Conservation (phyloP, 1,140 invertebrate species). For the Antheraea mylitta region DNA sequence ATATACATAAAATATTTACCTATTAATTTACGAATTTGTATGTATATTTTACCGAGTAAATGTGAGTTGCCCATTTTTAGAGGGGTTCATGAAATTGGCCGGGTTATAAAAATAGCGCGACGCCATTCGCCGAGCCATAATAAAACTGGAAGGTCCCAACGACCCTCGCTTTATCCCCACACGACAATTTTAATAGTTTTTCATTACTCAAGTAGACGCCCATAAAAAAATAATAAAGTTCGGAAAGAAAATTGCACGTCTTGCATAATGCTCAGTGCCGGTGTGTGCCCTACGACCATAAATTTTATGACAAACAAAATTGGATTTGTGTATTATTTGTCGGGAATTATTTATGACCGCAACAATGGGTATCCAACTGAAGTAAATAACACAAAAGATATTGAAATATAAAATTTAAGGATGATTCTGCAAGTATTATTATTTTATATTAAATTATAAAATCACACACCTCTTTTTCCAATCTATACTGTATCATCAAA, state of each 20-base stretch:
- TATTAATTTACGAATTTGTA: conserved; percentile 12
- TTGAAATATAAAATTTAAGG: neutral
- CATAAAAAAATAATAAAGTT: conserved; percentile 66
- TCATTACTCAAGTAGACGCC: conserved; percentile 76
- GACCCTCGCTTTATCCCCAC: conserved; percentile 67
- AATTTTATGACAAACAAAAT: conserved; percentile 56
- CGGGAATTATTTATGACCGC: conserved; percentile 39
- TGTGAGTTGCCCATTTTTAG: conserved; percentile 52
- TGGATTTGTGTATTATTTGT: conserved; percentile 51
- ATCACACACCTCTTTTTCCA: no score
- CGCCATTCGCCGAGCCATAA: conserved; percentile 55
- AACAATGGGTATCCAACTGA: conserved; percentile 21
- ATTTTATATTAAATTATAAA: neutral
- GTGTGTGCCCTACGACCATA: conserved; percentile 42
- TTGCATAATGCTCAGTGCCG: conserved; percentile 64
- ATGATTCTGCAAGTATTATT: neutral
- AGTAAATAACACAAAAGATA: conserved; percentile 8
- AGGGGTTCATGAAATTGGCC: conserved; percentile 56
- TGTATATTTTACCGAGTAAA: conserved; percentile 41
- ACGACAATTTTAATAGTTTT: conserved; percentile 72
- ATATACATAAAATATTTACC: no score
- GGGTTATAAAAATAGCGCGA: conserved; percentile 58
- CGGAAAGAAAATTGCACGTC: conserved; percentile 72
- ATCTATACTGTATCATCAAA: no score
- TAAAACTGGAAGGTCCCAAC: conserved; percentile 70